Percentiles rank a stretch among this genome's conserved stretches.
Evolutionary conservation across 2,797 vertebrate genomes (phyloP).

Genomic region (Sciurus carolinensis): DNA sequence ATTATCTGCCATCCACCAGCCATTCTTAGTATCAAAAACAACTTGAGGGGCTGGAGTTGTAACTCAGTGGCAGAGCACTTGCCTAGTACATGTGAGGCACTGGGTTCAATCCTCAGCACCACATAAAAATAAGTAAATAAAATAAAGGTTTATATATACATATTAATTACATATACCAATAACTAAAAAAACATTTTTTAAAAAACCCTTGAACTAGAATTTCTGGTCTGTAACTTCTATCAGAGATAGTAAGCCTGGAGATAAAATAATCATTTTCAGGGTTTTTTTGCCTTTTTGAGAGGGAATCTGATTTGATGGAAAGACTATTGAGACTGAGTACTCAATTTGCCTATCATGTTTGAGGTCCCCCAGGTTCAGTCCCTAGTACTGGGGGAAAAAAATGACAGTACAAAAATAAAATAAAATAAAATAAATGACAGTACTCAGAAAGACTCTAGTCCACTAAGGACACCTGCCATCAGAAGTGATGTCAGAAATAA

Average conservation of each 20-base stretch:
- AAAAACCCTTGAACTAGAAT: neutral
- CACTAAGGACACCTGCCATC: neutral
- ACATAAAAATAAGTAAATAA: too few species aligned
- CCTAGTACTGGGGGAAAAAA: neutral
- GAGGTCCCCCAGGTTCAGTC: neutral
- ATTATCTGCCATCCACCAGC: neutral
- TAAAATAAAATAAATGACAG: neutral
- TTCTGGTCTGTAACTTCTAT: slow-evolving; percentile 2
- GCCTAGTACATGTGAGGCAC: too few species aligned
- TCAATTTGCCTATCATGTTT: neutral
- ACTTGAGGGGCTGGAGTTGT: neutral
- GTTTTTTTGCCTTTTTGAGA: slow-evolving; percentile 37
- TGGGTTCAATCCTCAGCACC: too few species aligned
- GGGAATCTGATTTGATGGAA: slow-evolving; percentile 37
- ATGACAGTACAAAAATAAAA: neutral
- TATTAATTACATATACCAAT: too few species aligned
- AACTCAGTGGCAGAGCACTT: too few species aligned
- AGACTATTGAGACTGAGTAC: neutral
- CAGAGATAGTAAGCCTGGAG: slow-evolving; percentile 1
- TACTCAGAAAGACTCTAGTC: neutral
- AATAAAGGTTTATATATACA: too few species aligned
- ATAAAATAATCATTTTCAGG: slow-evolving; percentile 42
- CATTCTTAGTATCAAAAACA: neutral
- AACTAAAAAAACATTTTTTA: too few species aligned
- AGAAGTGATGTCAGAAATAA: slow-evolving; percentile 37